Conservation (phyloP, 2,113 vertebrate species). For the Plectropomus leopardus region DNA sequence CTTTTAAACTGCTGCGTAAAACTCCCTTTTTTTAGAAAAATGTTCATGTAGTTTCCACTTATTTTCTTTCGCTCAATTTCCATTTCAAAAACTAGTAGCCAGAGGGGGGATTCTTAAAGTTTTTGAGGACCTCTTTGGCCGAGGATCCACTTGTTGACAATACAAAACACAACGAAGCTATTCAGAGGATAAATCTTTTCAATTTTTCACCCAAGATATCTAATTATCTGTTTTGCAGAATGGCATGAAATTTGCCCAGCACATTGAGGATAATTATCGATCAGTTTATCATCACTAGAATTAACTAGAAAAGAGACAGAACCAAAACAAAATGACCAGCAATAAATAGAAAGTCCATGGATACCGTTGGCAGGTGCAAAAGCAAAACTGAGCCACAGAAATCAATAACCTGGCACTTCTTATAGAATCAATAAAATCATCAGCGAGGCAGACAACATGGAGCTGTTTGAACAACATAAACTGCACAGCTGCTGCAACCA, state of each 20-base stretch:
- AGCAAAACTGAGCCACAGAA: too few relatives aligned
- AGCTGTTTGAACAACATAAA: too few relatives aligned
- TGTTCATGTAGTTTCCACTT: not conserved
- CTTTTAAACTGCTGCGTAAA: constrained; percentile 12
- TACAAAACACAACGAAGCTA: not conserved
- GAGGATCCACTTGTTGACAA: not conserved
- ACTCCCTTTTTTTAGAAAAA: not conserved
- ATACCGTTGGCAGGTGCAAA: too few relatives aligned
- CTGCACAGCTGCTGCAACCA: too few relatives aligned
- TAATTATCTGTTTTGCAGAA: not conserved
- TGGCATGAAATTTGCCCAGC: not conserved
- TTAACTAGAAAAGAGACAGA: too few relatives aligned
- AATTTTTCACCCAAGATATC: not conserved
- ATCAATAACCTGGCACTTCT: too few relatives aligned
- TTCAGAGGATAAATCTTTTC: not conserved
- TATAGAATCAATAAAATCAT: too few relatives aligned
- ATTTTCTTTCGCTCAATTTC: not conserved
- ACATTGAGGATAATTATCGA: too few relatives aligned
- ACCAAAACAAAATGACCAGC: too few relatives aligned
- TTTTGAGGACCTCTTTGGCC: not conserved
- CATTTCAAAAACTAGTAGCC: not conserved
- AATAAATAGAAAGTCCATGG: too few relatives aligned
- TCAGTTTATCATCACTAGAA: too few relatives aligned
- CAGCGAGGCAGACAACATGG: too few relatives aligned
- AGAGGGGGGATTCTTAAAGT: not conserved